A percentile compares a stretch with the other conserved stretches of the same genome.
These are phyloP conservation scores for Colletes latitarsis DNA, from an alignment of 1,140 invertebrate genomes.

Conservation along the genomic window DNA sequence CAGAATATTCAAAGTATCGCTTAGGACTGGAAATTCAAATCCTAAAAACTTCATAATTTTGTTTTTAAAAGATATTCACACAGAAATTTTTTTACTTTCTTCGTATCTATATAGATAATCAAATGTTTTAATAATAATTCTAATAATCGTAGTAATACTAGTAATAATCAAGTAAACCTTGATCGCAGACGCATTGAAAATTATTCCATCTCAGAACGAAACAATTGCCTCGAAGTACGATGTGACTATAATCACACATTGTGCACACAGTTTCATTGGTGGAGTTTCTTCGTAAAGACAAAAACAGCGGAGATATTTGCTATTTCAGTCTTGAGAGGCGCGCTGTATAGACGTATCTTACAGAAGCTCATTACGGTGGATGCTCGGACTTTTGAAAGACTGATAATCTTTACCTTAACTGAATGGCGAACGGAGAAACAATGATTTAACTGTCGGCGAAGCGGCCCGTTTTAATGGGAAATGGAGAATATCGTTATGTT, in stretches of 20 bases:
- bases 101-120: background rate
- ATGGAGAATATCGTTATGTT: background rate
- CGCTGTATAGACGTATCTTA: background rate
- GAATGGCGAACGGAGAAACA: conserved; percentile 30
- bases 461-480: background rate
- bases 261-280: conserved; percentile 15
- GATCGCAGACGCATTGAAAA: too few relatives aligned
- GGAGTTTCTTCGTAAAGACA: background rate
- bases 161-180: too few relatives aligned
- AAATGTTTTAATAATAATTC: too few relatives aligned
- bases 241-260: background rate
- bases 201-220: too few relatives aligned
- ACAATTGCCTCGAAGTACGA: too few relatives aligned
- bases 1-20: background rate
- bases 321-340: background rate
- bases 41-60: too few relatives aligned
- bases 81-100: too few relatives aligned
- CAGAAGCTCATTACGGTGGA: conserved; percentile 8
- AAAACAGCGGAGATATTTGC: background rate
- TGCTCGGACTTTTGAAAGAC: conserved; percentile 37
- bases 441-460: conserved; percentile 36
- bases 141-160: too few relatives aligned
- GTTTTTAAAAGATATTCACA: too few relatives aligned
- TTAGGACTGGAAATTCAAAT: background rate
- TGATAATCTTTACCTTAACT: conserved; percentile 54